These are phyloP conservation scores for Cochlearius cochlearius DNA, from an alignment of 2,113 vertebrate genomes.

Conservation along the genomic window DNA sequence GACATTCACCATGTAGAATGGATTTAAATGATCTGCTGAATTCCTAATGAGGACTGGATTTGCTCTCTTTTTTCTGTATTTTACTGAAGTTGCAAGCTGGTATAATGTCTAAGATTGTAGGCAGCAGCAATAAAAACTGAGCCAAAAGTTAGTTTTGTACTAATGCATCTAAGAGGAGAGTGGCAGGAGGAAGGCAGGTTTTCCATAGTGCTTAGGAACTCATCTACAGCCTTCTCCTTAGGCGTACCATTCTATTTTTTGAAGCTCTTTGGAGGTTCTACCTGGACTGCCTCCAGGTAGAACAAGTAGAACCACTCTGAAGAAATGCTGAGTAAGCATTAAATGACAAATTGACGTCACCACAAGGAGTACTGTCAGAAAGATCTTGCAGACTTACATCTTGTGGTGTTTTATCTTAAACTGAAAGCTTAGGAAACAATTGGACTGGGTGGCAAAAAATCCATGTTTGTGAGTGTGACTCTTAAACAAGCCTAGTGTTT, in stretches of 20 bases:
- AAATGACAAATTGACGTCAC: neutral
- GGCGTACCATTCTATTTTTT: neutral
- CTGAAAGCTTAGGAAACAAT: neutral
- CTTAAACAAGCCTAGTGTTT: neutral
- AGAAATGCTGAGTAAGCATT: neutral
- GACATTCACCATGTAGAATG: neutral
- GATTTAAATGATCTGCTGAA: neutral
- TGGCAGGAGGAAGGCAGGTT: neutral
- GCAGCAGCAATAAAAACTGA: neutral
- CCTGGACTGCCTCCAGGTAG: neutral
- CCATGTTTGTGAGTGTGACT: neutral
- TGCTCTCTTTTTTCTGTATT: neutral
- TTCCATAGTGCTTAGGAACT: neutral
- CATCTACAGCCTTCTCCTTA: neutral
- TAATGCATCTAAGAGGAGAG: neutral
- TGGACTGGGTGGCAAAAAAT: neutral
- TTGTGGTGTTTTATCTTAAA: neutral
- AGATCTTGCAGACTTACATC: neutral
- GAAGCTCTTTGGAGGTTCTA: neutral
- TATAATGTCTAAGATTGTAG: neutral
- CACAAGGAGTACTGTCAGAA: neutral
- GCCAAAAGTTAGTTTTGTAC: neutral
- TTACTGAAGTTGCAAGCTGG: neutral
- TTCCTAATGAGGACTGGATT: neutral
- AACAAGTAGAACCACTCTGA: neutral